Evolutionary conservation across 2,797 vertebrate genomes (phyloP).

Genomic region (Margarornis squamiger): DNA sequence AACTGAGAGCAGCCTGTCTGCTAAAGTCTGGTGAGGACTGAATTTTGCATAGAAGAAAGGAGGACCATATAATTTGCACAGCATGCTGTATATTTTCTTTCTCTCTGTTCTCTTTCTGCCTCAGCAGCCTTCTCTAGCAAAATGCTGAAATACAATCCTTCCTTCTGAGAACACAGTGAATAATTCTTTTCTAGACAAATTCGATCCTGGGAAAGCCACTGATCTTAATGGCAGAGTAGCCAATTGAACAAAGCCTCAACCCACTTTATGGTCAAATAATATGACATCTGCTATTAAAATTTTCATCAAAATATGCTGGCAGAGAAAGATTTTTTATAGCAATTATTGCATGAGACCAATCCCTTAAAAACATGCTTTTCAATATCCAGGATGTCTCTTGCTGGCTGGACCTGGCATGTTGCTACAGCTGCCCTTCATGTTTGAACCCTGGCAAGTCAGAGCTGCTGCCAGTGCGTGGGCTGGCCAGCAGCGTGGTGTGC

Average conservation of each 20-base stretch:
- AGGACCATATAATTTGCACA: constrained; percentile 10
- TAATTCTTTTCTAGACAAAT: constrained; percentile 14
- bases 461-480: not conserved
- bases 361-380: not conserved
- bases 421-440: not conserved
- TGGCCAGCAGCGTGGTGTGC: not conserved
- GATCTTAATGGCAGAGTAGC: not conserved
- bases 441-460: not conserved
- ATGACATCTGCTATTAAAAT: not conserved
- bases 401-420: not conserved
- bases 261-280: not conserved
- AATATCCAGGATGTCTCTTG: not conserved
- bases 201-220: not conserved
- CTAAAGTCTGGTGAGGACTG: not conserved
- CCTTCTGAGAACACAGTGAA: not conserved
- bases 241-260: not conserved
- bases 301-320: not conserved
- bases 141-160: constrained; percentile 5
- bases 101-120: not conserved
- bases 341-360: not conserved
- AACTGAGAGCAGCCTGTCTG: not conserved
- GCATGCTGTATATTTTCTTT: not conserved
- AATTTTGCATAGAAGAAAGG: constrained; percentile 33
- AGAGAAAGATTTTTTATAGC: not conserved
- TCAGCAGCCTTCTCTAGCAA: not conserved